Percentiles rank a stretch among this genome's conserved stretches.
phyloP scores from a whole-genome alignment of 2,113 vertebrate species.

The Phyllostomus discolor region DNA sequence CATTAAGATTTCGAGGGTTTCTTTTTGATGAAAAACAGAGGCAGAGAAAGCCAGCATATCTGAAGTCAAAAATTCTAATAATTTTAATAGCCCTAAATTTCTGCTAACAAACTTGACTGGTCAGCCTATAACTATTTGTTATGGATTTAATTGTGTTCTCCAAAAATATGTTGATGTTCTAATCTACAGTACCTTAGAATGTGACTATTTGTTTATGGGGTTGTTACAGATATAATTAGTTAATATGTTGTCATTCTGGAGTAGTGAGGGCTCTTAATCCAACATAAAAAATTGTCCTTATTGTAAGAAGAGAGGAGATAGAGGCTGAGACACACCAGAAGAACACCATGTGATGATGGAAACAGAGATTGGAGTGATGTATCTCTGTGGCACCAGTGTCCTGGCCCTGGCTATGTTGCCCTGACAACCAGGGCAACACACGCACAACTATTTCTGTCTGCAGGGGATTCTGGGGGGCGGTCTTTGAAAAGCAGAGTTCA shows the following conservation, averaged over 20 bases:
- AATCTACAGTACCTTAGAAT: neutral
- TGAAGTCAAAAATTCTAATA: neutral
- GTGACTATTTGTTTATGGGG: neutral
- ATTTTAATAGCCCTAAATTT: neutral
- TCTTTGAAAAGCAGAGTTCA: too few relatives aligned
- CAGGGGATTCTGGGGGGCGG: too few relatives aligned
- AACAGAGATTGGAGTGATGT: neutral
- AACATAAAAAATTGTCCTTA: neutral
- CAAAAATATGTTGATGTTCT: neutral
- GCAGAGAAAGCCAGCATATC: neutral
- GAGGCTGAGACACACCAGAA: neutral
- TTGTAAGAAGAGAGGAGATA: neutral
- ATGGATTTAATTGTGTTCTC: neutral
- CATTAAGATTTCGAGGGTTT: neutral
- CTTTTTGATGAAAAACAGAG: neutral
- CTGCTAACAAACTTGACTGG: neutral
- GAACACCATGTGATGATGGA: neutral
- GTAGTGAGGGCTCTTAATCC: neutral
- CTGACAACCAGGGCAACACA: too few relatives aligned
- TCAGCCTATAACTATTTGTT: neutral
- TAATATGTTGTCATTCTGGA: neutral
- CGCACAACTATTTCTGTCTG: too few relatives aligned
- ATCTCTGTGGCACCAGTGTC: too few relatives aligned
- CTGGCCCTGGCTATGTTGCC: too few relatives aligned
- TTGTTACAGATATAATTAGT: neutral